Conservation (phyloP, 2,888 invertebrate species). For the Coenonympha glycerion region DNA sequence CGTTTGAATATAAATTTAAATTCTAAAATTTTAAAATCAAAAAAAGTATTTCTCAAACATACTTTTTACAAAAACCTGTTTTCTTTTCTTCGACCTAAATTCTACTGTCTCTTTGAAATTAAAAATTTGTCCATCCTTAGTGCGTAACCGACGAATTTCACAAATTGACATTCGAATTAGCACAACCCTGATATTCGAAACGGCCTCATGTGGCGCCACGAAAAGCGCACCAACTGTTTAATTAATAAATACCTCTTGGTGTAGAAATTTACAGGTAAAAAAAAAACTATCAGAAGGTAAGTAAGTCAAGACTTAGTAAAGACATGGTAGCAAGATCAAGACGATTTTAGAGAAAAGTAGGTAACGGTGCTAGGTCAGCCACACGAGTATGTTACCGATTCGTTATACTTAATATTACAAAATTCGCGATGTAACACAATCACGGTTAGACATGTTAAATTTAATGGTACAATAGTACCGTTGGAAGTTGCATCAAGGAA, state of each 20-base stretch:
- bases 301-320: too few relatives aligned
- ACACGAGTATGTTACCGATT: slow-evolving; percentile 15
- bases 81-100: too few relatives aligned
- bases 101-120: too few relatives aligned
- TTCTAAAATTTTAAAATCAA: too few relatives aligned
- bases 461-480: not conserved
- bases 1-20: too few relatives aligned
- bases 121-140: too few relatives aligned
- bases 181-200: slow-evolving; percentile 49
- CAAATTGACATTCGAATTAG: too few relatives aligned
- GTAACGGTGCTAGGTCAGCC: slow-evolving; percentile 22
- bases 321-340: too few relatives aligned
- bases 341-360: slow-evolving; percentile 19
- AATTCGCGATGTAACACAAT: not conserved
- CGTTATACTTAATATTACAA: slow-evolving; percentile 17
- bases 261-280: too few relatives aligned
- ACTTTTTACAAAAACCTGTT: too few relatives aligned
- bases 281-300: not conserved
- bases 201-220: slow-evolving; percentile 24
- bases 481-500: not conserved
- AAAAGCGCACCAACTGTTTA: not conserved
- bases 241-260: too few relatives aligned
- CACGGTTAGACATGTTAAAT: not conserved
- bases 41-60: too few relatives aligned
- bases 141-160: slow-evolving; percentile 51